phyloP scores from a whole-genome alignment of 2,113 vertebrate species.

The Vulpes vulpes region DNA sequence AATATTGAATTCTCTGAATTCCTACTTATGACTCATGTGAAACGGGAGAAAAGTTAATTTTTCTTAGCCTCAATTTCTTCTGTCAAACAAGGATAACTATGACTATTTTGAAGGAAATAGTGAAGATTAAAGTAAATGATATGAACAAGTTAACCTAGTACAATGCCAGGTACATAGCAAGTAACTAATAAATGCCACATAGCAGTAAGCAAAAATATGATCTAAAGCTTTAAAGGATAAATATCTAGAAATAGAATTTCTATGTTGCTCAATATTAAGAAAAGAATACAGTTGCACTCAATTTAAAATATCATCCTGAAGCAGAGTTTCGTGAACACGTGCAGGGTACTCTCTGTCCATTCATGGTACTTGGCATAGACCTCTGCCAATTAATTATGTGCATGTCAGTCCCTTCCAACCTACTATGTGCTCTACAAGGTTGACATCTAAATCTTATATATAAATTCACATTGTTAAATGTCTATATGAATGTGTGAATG shows the following conservation, averaged over 20 bases:
- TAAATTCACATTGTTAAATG: neutral
- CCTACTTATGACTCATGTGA: neutral
- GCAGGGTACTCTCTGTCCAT: neutral
- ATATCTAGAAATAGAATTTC: neutral
- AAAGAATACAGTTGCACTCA: neutral
- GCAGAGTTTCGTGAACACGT: neutral
- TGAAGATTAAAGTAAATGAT: constrained; percentile 9
- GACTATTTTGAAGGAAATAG: neutral
- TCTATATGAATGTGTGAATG: neutral
- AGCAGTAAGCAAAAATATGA: neutral
- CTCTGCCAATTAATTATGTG: neutral
- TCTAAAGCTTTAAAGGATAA: neutral
- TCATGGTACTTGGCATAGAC: neutral
- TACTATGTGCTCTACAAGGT: neutral
- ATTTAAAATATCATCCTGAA: constrained; percentile 27
- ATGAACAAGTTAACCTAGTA: constrained; percentile 20
- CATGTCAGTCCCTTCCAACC: neutral
- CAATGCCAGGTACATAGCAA: neutral
- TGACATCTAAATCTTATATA: neutral
- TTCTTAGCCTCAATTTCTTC: constrained; percentile 40
- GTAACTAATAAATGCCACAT: neutral
- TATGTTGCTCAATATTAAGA: constrained; percentile 18
- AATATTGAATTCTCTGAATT: neutral
- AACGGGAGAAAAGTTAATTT: neutral
- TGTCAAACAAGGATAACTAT: constrained; percentile 17